Evolutionary conservation across 2,888 invertebrate genomes (phyloP), one percentile per base, ranked within the genome.

Genomic region (Zelleria hepariella): DNA sequence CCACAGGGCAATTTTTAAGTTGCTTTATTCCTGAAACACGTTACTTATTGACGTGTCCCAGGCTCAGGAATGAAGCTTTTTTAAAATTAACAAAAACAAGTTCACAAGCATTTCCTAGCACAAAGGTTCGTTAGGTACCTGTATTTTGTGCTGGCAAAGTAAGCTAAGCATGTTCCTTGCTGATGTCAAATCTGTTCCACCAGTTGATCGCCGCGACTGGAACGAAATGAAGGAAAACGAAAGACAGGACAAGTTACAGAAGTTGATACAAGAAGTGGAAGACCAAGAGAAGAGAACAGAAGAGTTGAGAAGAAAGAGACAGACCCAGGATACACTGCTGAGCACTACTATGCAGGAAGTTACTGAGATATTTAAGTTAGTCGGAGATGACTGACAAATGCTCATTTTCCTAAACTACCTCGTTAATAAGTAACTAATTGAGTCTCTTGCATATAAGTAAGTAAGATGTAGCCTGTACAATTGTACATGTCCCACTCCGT

Each of bases 151-250:
- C 26, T 26, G 4, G 26, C 4, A 7, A 7, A 7, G 26, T 26
- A 5, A 26, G 7, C 7, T 4, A 53, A 58, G 26, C 42, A 59
- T n/a, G n/a, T n/a, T n/a, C n/a, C n/a, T n/a, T n/a, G n/a, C n/a
- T n/a, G n/a, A n/a, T n/a, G n/a, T n/a, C n/a, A 51, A 56, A 58
- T 53, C 52, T n/a, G n/a, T n/a, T n/a, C n/a, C n/a, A n/a, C n/a
- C 59, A 86, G 86, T 64, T 42, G 87, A 87, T 54, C 75, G 84
- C n/a, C 71, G 67, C 60, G 85, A 86, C 23, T 78, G 69, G 67
- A 86, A 79, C 27, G 82, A 82, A 26, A 68, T 64, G 62, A 68
- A 62, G 56, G 74, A 75, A 18, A 62, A 65, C 0, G 66, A 60
- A 1, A 63, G 72, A 53, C 61, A 70, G 18, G 59, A 58, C 0